Conservation (phyloP, 2,888 invertebrate genomes). For the Fissipunctia ypsillon region DNA sequence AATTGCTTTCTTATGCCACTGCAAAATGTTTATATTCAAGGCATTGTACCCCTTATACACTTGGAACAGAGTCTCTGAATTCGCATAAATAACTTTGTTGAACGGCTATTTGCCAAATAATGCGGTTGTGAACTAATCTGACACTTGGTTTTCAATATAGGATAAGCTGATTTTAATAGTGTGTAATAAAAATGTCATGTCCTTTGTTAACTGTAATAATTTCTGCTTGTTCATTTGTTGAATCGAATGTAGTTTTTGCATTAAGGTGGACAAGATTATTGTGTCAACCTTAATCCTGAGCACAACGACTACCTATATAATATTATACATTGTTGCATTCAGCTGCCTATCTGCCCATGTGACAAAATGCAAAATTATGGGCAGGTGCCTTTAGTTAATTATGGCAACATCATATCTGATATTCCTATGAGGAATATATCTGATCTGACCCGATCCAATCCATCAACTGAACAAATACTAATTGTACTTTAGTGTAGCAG, state of each 20-base stretch:
- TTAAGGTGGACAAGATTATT: neutral
- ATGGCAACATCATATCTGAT: neutral
- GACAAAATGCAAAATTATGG: neutral
- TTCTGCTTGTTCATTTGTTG: slow-evolving; percentile 42
- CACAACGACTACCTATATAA: neutral
- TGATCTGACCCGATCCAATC: neutral
- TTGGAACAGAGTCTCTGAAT: slow-evolving; percentile 31
- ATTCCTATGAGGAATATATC: neutral
- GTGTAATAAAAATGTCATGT: slow-evolving; percentile 55
- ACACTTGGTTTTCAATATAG: slow-evolving; percentile 72
- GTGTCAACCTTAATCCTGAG: slow-evolving; percentile 7
- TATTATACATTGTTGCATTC: slow-evolving; percentile 23
- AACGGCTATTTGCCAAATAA: slow-evolving; percentile 72
- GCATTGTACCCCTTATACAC: slow-evolving; percentile 28
- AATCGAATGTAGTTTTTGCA: neutral
- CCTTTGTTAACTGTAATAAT: slow-evolving; percentile 36
- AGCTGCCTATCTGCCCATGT: slow-evolving; percentile 35
- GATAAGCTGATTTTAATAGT: slow-evolving; percentile 70
- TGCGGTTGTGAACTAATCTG: slow-evolving; percentile 78
- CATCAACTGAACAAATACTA: neutral
- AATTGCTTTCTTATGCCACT: slow-evolving; percentile 83
- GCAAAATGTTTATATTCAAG: slow-evolving; percentile 60
- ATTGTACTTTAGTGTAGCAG: too few species aligned
- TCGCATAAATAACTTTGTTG: slow-evolving; percentile 17
- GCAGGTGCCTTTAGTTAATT: slow-evolving; percentile 12